Evolutionary conservation across 23 tunicate species (phyloP).

Genomic region (Halocynthia aurantium): DNA sequence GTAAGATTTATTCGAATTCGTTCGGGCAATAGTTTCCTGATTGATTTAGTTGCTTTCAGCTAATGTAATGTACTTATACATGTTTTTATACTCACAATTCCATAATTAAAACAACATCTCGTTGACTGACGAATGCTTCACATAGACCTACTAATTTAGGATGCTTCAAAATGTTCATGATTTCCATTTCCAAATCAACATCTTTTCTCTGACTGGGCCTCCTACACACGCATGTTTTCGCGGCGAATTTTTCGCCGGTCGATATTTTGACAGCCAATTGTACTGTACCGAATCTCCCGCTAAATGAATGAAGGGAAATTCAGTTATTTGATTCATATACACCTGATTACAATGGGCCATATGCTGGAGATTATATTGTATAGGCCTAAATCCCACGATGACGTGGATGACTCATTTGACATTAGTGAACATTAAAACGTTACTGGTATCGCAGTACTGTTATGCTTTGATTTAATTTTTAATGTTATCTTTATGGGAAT

Average conservation of each 20-base stretch:
- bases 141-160: slow-evolving; percentile 47
- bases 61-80: background rate
- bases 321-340: background rate
- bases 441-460: too few relatives aligned
- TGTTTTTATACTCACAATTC: slow-evolving; percentile 74
- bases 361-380: background rate
- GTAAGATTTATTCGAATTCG: background rate
- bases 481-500: too few relatives aligned
- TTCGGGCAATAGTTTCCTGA: background rate
- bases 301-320: background rate
- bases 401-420: too few relatives aligned
- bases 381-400: background rate
- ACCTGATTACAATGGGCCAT: background rate
- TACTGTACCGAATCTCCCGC: slow-evolving; percentile 88
- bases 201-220: slow-evolving; percentile 79
- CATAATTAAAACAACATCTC: slow-evolving; percentile 52
- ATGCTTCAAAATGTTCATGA: slow-evolving; percentile 68
- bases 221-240: slow-evolving; percentile 63
- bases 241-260: slow-evolving; percentile 63
- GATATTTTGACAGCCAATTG: slow-evolving; percentile 37
- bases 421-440: too few relatives aligned
- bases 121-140: slow-evolving; percentile 46
- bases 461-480: too few relatives aligned
- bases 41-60: background rate
- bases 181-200: slow-evolving; percentile 65